Evolutionary conservation across 2,888 invertebrate species (phyloP).

Genomic region (Melikaiella ostensackeni): DNA sequence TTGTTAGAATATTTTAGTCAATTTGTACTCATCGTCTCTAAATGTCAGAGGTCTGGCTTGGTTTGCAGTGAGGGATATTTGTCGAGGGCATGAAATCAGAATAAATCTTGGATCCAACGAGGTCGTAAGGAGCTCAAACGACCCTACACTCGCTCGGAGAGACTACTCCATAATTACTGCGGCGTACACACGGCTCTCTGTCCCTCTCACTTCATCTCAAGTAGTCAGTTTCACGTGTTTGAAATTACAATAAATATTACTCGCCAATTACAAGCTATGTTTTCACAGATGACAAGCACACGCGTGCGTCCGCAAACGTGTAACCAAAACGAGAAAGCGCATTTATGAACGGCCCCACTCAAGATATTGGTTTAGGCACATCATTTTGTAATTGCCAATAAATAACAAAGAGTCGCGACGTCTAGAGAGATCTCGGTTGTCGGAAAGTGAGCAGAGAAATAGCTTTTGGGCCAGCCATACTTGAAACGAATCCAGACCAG

Average conservation of each 20-base stretch:
- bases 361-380: slow-evolving; percentile 45
- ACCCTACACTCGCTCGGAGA: slow-evolving; percentile 46
- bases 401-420: slow-evolving; percentile 61
- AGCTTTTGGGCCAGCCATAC: slow-evolving; percentile 42
- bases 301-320: slow-evolving; percentile 43
- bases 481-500: slow-evolving; percentile 8
- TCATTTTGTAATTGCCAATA: slow-evolving; percentile 68
- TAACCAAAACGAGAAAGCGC: slow-evolving; percentile 43
- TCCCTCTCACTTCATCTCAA: slow-evolving; percentile 35
- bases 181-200: slow-evolving; percentile 40
- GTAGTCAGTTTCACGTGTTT: slow-evolving; percentile 66
- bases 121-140: slow-evolving; percentile 44
- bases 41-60: slow-evolving; percentile 2
- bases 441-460: slow-evolving; percentile 1
- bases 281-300: slow-evolving; percentile 73
- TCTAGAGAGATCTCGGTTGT: background rate
- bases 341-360: slow-evolving; percentile 26
- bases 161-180: slow-evolving; percentile 51
- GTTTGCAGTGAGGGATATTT: slow-evolving; percentile 6
- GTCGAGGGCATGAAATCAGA: slow-evolving; percentile 32
- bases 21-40: background rate
- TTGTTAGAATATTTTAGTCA: background rate
- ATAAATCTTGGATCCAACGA: slow-evolving; percentile 48
- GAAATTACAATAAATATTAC: slow-evolving; percentile 72
- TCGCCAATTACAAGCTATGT: slow-evolving; percentile 68